A percentile compares a stretch with the other conserved stretches of the same genome.
Conservation (phyloP, 2,888 invertebrate genomes). For the Cynaeus angustus region DNA sequence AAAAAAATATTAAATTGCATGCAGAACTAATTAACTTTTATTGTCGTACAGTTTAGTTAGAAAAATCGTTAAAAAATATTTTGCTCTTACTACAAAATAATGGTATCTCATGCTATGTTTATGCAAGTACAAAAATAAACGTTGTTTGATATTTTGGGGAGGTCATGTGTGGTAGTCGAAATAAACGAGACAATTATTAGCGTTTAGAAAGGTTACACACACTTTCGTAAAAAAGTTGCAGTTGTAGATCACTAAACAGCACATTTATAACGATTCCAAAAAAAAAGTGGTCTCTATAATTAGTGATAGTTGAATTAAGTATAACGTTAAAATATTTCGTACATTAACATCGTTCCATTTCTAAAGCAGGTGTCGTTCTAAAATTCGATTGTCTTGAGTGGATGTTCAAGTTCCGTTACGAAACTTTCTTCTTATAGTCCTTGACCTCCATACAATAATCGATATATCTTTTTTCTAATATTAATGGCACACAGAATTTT, state of each 20-base stretch:
- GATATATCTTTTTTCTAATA: not conserved
- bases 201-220: not conserved
- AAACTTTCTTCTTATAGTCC: constrained; percentile 36
- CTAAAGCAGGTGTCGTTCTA: constrained; percentile 37
- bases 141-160: not conserved
- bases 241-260: no score
- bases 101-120: no score
- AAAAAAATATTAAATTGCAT: no score
- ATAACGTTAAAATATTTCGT: not conserved
- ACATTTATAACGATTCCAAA: no score
- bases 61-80: no score
- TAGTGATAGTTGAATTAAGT: no score
- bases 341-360: not conserved
- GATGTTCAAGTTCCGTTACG: constrained; percentile 35
- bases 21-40: no score
- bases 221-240: not conserved
- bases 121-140: no score
- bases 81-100: no score
- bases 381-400: constrained; percentile 21
- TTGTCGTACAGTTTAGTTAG: no score
- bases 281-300: no score
- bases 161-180: not conserved
- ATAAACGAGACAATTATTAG: not conserved
- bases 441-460: constrained; percentile 30
- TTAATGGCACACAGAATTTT: not conserved